A percentile compares a stretch with the other conserved stretches of the same genome.
These are phyloP conservation scores for Criorhina ranunculi DNA, from an alignment of 2,888 invertebrate genomes.

Conservation along the genomic window DNA sequence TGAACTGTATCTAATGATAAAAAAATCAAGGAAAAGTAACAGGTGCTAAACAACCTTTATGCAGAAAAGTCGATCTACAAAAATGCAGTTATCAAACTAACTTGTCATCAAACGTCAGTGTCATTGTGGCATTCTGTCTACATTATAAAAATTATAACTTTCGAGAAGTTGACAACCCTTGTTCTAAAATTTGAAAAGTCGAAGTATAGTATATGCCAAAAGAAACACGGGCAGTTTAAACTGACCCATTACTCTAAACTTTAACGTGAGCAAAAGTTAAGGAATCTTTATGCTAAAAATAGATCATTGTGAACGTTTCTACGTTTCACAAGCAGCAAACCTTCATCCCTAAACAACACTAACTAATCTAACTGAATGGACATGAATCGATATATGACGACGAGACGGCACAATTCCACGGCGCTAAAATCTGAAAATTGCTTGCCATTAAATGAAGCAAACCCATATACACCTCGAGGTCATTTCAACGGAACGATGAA, in stretches of 20 bases:
- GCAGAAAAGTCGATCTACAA: too few species aligned
- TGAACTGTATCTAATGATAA: too few species aligned
- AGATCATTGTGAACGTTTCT: conserved; percentile 69
- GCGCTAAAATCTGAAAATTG: conserved; percentile 74
- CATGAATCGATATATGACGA: conserved; percentile 51
- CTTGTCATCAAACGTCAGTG: too few species aligned
- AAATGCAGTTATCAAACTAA: too few species aligned
- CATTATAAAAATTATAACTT: too few species aligned
- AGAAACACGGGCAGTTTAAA: neutral
- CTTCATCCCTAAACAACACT: conserved; percentile 47
- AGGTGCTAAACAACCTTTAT: too few species aligned
- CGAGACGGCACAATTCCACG: conserved; percentile 65
- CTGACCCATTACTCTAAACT: conserved; percentile 34
- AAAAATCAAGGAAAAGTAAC: too few species aligned
- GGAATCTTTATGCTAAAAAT: conserved; percentile 64
- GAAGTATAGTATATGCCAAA: conserved; percentile 22
- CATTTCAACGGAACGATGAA: conserved; percentile 74
- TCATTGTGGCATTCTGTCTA: too few species aligned
- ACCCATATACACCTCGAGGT: conserved; percentile 76
- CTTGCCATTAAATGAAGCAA: conserved; percentile 74
- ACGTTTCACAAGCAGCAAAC: conserved; percentile 44
- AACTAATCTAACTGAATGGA: conserved; percentile 71
- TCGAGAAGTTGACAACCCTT: too few species aligned
- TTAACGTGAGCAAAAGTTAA: conserved; percentile 35
- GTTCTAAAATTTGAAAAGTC: neutral